Evolutionary conservation across 2,888 invertebrate genomes (phyloP), one percentile per base, ranked within the genome.

Genomic region (Himalopsyche tibetana): DNA sequence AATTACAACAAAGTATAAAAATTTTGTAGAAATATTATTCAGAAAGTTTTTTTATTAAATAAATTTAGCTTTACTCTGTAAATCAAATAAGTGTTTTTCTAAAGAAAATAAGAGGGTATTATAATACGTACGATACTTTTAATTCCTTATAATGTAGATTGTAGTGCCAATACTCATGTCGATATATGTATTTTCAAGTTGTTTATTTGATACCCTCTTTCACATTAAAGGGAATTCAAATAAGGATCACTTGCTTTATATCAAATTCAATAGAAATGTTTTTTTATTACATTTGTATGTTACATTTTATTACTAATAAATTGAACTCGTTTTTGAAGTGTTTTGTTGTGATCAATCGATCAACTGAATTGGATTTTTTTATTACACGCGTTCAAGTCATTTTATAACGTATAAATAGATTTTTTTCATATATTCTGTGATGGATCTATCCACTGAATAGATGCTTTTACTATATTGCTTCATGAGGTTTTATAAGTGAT

Each of bases 341-440:
- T 74, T 74, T 36, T 74, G 74, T 36, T 74, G 74, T 74, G 74
- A 74, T 74, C 36, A 74, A 74, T 74, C 74, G 74, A 74, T 74
- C 74, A 74, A 28, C 15, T 19, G 38, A 74, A 74, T 74, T 74
- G 74, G 38, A 63, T 74, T 74, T 74, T 69, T 74, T 74, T 74
- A 74, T 74, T 28, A 74, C 74, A 74, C 74, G 74, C 74, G 19
- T 38, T 11, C 12, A 74, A 74, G 36, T 12, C 74, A 74, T 74
- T 74, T 74, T 74, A 74, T 74, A 74, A 36, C 74, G 74, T 74
- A 74, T 74, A 74, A 74, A 74, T 74, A 74, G 74, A 74, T 74
- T 74, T 74, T 74, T 69, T 74, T 74, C 38, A 38, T 74, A 74
- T 74, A 74, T 74, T 36, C 15, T 74, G 74, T 74, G 74, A 74